phyloP scores from a whole-genome alignment of 2,797 vertebrate genomes.

The Karalla daura region DNA sequence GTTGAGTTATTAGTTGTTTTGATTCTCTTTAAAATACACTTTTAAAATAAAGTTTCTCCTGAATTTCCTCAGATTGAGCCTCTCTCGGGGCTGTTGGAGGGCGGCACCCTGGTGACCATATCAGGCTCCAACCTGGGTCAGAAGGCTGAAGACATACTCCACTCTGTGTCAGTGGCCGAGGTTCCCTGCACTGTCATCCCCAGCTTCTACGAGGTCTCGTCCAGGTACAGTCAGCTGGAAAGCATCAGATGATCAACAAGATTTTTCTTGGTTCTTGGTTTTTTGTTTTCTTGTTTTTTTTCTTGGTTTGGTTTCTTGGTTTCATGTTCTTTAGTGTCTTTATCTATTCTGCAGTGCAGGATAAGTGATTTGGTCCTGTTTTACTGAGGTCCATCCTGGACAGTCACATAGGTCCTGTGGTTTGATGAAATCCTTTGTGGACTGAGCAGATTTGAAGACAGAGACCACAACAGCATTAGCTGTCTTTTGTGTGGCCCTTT shows the following conservation, averaged over 20 bases:
- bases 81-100: slow-evolving; percentile 91
- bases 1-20: too few species aligned
- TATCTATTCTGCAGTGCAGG: too few species aligned
- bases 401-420: too few species aligned
- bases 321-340: background rate
- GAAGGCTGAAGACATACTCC: slow-evolving; percentile 91
- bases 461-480: background rate
- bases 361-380: too few species aligned
- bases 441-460: background rate
- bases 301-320: background rate
- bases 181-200: slow-evolving; percentile 89
- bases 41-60: background rate
- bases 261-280: background rate
- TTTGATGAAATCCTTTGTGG: background rate
- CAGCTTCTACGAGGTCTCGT: slow-evolving; percentile 92
- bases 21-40: too few species aligned
- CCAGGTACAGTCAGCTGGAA: slow-evolving; percentile 84
- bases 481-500: too few species aligned
- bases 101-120: slow-evolving; percentile 92
- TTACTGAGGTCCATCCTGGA: too few species aligned
- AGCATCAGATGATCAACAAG: background rate
- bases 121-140: slow-evolving; percentile 97
- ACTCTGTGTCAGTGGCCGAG: slow-evolving; percentile 90
- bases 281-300: background rate
- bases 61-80: slow-evolving; percentile 88